Conservation (phyloP, 2,888 invertebrate species). For the Anoncus sp. region DNA sequence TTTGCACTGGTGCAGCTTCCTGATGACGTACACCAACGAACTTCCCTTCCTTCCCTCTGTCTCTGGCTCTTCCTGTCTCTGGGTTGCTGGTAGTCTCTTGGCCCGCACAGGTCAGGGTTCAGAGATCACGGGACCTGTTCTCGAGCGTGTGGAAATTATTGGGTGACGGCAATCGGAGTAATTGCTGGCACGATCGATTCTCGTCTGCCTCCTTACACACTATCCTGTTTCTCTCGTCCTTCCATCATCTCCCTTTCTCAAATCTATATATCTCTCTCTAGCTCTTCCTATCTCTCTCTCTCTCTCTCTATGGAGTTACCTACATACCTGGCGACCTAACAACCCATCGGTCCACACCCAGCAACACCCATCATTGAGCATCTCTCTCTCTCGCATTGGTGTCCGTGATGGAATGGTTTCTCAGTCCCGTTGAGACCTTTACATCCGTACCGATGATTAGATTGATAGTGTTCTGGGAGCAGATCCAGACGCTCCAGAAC, state of each 20-base stretch:
- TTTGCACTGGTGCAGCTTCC: conserved; percentile 44
- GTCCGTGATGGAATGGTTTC: conserved; percentile 55
- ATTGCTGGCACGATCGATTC: conserved; percentile 66
- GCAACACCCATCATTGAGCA: conserved; percentile 32
- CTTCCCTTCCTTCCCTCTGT: conserved; percentile 21
- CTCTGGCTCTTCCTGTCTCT: conserved; percentile 4
- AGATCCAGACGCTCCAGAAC: conserved; percentile 31
- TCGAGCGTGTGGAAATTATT: conserved; percentile 65
- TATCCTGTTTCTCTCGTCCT: conserved; percentile 59
- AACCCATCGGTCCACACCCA: conserved; percentile 4
- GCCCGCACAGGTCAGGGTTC: conserved; percentile 51
- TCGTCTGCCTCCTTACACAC: conserved; percentile 65
- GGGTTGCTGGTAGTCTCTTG: conserved; percentile 22
- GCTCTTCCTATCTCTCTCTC: background rate
- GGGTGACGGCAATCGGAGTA: conserved; percentile 68
- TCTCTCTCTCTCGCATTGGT: conserved; percentile 9
- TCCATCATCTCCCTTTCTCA: conserved; percentile 40
- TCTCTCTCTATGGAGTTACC: conserved; percentile 25
- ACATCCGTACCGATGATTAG: conserved; percentile 61
- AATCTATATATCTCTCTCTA: conserved; percentile 19
- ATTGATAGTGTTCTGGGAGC: conserved; percentile 54
- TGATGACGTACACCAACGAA: conserved; percentile 28
- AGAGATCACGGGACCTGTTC: conserved; percentile 55
- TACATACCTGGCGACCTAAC: conserved; percentile 44
- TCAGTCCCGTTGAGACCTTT: conserved; percentile 59